Percentiles rank a stretch among this genome's conserved stretches.
These are phyloP conservation scores for Ispidina lecontei DNA, from an alignment of 2,797 vertebrate species.

Conservation along the genomic window DNA sequence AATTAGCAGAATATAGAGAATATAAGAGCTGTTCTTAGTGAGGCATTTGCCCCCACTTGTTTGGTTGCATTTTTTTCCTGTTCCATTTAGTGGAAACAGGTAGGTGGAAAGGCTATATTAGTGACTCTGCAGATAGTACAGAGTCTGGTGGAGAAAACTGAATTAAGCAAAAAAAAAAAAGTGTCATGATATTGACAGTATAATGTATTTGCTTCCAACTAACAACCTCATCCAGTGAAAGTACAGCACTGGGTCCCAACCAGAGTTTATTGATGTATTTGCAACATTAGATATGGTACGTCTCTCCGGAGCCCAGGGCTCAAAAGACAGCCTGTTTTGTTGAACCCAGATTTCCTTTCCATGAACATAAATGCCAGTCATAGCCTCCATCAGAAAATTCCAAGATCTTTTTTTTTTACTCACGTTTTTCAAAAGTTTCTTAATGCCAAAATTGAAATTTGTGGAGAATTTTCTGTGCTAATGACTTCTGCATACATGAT, in stretches of 20 bases:
- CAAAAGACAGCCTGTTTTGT: neutral
- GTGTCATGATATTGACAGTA: neutral
- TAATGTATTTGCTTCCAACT: neutral
- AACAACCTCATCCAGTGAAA: neutral
- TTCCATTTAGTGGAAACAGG: neutral
- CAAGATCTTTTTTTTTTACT: neutral
- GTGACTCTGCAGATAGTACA: neutral
- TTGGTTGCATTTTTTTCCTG: neutral
- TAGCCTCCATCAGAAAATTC: neutral
- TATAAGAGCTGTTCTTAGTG: neutral
- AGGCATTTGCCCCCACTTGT: neutral
- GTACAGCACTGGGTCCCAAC: neutral
- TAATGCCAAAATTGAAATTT: neutral
- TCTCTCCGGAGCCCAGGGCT: neutral
- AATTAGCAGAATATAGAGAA: neutral
- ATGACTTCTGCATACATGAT: neutral
- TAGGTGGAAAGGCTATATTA: neutral
- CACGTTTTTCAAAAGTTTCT: neutral
- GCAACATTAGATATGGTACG: neutral
- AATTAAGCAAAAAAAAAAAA: neutral
- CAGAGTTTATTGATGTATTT: neutral
- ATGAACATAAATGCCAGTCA: neutral
- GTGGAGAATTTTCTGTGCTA: neutral
- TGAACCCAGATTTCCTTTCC: neutral
- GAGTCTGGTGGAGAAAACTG: neutral